Evolutionary conservation across 2,888 invertebrate species (phyloP).

Genomic region (Lithophane leautieri): DNA sequence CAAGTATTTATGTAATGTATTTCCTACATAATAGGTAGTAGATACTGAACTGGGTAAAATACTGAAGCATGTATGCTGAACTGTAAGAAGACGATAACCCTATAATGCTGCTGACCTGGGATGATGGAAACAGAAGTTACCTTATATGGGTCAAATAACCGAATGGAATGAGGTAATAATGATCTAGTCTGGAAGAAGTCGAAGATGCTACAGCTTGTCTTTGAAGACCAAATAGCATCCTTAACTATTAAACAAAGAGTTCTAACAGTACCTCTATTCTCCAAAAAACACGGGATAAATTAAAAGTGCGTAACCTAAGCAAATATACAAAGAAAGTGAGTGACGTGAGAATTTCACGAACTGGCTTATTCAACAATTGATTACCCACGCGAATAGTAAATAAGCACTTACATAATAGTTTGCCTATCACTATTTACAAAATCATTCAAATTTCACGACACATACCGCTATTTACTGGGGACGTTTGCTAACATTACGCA

Average conservation of each 20-base stretch:
- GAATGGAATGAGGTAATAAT: background rate
- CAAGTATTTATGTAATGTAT: conserved; percentile 22
- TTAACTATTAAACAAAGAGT: conserved; percentile 1
- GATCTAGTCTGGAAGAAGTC: background rate
- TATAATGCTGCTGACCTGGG: background rate
- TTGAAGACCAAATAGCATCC: background rate
- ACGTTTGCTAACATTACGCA: conserved; percentile 43
- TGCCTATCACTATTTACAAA: conserved; percentile 49
- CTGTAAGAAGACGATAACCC: background rate
- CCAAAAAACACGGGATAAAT: background rate
- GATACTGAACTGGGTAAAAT: background rate
- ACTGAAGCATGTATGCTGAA: background rate
- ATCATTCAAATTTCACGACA: conserved; percentile 44
- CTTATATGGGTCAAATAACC: background rate
- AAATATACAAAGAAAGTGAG: conserved; percentile 48
- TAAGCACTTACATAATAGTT: conserved; percentile 35
- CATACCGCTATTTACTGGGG: conserved; percentile 7
- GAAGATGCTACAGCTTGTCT: background rate
- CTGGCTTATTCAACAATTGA: conserved; percentile 50
- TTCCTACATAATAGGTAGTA: conserved; percentile 8
- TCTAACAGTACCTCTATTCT: no score
- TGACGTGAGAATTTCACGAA: conserved; percentile 32
- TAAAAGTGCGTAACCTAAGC: conserved; percentile 6
- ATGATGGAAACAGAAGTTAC: background rate
- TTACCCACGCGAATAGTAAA: conserved; percentile 28